Base-by-base conservation (phyloP, 2,888 invertebrate species). In the Apodemia zela region DNA sequence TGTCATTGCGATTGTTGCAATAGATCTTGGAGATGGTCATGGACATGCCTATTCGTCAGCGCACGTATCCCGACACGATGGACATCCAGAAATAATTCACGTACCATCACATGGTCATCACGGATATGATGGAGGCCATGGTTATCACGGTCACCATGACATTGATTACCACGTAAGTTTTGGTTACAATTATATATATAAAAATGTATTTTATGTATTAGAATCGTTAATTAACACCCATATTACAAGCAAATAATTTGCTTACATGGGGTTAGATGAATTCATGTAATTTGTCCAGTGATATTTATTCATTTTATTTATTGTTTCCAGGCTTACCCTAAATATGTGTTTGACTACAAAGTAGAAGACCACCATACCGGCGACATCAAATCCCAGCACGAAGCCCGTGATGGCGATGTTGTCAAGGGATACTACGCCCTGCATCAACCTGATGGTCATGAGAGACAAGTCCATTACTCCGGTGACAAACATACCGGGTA, bases 361-460 rank as follows among this genome's bases (percentile, higher is more conserved):
- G 92, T 92, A 51, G 77, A 82, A 66, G 92, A 92, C 73, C 82
- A 80, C 25, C 25, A 25, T 25, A 25, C 25, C 25, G 25, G 25
- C 4, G 25, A 25, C 25, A 25, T 25, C 25, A 25, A 25, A 4
- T 25, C 25, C 4, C 25, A 25, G 4, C 25, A 25, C 4, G 25
- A 25, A 25, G 4, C 2, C 25, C 25, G 25, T 4, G 25, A 25
- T 25, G 25, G 25, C 4, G 25, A 25, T 25, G 25, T 25, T 25
- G 25, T 25, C 25, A 25, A 25, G 25, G 25, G 25, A 25, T 29
- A 29, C 5, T 29, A 29, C 29, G 84, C 86, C 38, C 80, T 93
- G 61, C 87, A 89, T 69, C 89, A 93, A 72, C 87, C 93, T 42
- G 89, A 89, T 65, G 93, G 93, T 67, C 87, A 89, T 72, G 76